Evolutionary conservation across 2,888 invertebrate genomes (phyloP), one percentile per base, ranked within the genome.

Genomic region (Exocentrus adspersus): DNA sequence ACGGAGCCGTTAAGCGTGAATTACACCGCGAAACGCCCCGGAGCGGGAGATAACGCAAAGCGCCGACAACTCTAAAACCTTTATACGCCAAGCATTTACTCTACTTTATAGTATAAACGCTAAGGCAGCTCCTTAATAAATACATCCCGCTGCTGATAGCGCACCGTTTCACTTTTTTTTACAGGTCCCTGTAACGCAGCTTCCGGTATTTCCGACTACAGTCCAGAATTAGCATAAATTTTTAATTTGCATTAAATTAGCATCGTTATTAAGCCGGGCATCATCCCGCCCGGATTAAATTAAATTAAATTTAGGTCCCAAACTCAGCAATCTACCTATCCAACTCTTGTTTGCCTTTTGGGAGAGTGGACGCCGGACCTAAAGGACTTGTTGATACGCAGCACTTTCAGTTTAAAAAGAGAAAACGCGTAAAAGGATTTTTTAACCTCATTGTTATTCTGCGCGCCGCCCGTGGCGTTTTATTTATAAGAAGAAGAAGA

Each of bases 371-470:
- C 14, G 2, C 14, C 5, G 37, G 12, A n/a, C 5, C n/a, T 3
- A n/a, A 3, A 2, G 0, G 12, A 37, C 37, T 37, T 37, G 37
- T 37, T 37, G 37, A 37, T 37, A n/a, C 12, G n/a, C 2, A 14
- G 12, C 1, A 37, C 12, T 2, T n/a, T 5, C 12, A n/a, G 10
- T n/a, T n/a, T 12, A 37, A 37, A 37, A 37, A 12, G 37, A n/a
- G 24, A 5, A 5, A 7, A 2, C n/a, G 12, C 12, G n/a, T 6
- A 30, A 14, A 14, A 7, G 24, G 28, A n/a, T 28, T 5, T 2
- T 24, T 48, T 1, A 7, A n/a, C 3, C 48, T 48, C 17, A 48
- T 48, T 48, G 16, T 24, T 48, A 48, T 48, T 48, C 48, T n/a
- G 14, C 12, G 12, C n/a, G 48, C 16, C 16, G 16, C 28, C 16